phyloP scores from a whole-genome alignment of 2,113 vertebrate genomes.

The Chloropsis hardwickii region DNA sequence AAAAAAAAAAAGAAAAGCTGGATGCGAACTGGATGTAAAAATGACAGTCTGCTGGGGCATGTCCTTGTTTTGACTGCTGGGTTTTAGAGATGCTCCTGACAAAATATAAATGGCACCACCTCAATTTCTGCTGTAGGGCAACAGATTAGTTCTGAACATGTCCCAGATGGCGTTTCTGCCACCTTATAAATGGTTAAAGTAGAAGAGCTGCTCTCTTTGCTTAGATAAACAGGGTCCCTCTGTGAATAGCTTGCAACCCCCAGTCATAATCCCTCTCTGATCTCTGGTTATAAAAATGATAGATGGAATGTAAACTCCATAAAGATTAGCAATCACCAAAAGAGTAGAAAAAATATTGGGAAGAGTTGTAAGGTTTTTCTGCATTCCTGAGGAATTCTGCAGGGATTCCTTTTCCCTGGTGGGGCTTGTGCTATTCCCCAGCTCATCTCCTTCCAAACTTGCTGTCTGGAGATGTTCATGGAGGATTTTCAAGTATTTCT shows the following conservation, averaged over 20 bases:
- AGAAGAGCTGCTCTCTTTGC: background rate
- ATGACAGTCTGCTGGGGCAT: background rate
- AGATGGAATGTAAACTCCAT: constrained; percentile 57
- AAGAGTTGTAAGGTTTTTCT: constrained; percentile 6
- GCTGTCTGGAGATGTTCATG: background rate
- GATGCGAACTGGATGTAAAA: background rate
- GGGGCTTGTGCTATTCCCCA: background rate
- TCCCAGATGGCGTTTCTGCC: background rate
- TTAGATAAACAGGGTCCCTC: constrained; percentile 43
- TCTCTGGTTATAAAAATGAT: constrained; percentile 62
- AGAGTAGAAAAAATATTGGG: constrained; percentile 2
- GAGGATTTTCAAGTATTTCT: background rate
- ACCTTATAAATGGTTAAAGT: constrained; percentile 7
- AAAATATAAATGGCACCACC: background rate
- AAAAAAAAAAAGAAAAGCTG: background rate
- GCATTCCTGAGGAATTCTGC: constrained; percentile 44
- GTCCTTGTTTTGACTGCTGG: background rate
- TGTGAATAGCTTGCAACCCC: constrained; percentile 21
- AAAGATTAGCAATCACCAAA: constrained; percentile 43
- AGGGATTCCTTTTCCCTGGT: background rate
- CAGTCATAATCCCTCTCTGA: constrained; percentile 37
- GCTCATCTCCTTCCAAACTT: background rate
- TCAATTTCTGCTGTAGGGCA: background rate
- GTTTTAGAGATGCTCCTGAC: background rate
- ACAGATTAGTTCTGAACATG: background rate